phyloP scores from a whole-genome alignment of 2,113 vertebrate species.

The Bombycilla garrulus region DNA sequence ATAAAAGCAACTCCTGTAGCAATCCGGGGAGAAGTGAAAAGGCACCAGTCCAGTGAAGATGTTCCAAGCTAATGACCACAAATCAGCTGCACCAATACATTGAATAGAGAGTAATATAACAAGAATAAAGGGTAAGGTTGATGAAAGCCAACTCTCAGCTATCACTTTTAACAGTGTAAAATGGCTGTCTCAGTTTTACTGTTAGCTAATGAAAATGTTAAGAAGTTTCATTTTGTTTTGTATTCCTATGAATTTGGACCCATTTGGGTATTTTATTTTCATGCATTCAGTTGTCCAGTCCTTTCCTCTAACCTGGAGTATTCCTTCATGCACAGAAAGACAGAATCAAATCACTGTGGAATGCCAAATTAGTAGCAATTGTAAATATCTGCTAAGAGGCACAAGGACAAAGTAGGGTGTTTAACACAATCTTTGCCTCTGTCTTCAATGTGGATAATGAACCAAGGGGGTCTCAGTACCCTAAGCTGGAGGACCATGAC shows the following conservation, averaged over 20 bases:
- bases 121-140: neutral
- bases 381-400: neutral
- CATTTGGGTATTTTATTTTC: neutral
- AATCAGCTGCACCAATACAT: neutral
- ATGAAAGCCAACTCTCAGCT: neutral
- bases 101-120: neutral
- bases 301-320: neutral
- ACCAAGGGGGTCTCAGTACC: neutral
- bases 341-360: neutral
- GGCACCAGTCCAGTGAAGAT: neutral
- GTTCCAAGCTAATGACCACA: neutral
- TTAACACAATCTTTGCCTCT: neutral
- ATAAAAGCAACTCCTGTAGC: neutral
- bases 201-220: neutral
- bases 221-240: neutral
- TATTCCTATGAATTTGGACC: neutral
- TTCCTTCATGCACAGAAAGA: neutral
- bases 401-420: neutral
- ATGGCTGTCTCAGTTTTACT: rapidly evolving
- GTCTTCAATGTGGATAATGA: neutral
- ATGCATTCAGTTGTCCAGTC: neutral
- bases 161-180: neutral
- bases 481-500: neutral
- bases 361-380: neutral
- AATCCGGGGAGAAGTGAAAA: neutral